These are phyloP conservation scores for Tiaroga cobitis DNA, from an alignment of 2,797 vertebrate genomes.

Conservation along the genomic window DNA sequence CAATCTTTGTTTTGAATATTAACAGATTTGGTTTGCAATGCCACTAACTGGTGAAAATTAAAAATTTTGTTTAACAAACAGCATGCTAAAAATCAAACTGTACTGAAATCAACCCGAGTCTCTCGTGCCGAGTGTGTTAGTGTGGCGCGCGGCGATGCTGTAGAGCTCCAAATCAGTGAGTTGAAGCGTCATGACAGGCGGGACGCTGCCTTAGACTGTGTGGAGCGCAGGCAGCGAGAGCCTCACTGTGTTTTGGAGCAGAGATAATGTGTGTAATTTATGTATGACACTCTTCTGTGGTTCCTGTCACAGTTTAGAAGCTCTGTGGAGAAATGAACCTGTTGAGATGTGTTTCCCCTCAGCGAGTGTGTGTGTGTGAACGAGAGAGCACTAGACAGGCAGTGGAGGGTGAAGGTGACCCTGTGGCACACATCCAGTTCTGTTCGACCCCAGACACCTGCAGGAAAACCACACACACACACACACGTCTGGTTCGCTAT, in stretches of 20 bases:
- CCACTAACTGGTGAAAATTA: background rate
- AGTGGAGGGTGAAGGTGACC: slow-evolving; percentile 41
- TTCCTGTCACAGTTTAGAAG: slow-evolving; percentile 4
- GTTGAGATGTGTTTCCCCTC: background rate
- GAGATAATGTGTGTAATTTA: slow-evolving; percentile 33
- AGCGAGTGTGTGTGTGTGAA: background rate
- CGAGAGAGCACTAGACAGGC: slow-evolving; percentile 10
- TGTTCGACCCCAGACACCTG: slow-evolving; percentile 29
- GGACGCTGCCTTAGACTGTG: background rate
- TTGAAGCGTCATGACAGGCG: background rate
- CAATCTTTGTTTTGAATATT: background rate
- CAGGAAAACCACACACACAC: background rate
- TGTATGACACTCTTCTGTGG: background rate
- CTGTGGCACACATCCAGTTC: slow-evolving; percentile 20
- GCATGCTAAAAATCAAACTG: background rate
- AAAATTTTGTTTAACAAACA: background rate
- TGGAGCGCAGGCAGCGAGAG: background rate
- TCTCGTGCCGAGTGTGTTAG: background rate
- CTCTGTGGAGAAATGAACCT: slow-evolving; percentile 22
- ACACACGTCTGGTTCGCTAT: too few species aligned
- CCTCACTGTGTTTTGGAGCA: slow-evolving; percentile 1
- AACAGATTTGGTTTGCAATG: background rate
- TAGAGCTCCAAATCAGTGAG: background rate
- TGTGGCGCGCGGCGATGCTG: background rate
- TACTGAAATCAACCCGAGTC: background rate